Percentiles rank a stretch among this genome's conserved stretches.
phyloP scores from a whole-genome alignment of 2,113 vertebrate genomes.

The Atlantisia rogersi region DNA sequence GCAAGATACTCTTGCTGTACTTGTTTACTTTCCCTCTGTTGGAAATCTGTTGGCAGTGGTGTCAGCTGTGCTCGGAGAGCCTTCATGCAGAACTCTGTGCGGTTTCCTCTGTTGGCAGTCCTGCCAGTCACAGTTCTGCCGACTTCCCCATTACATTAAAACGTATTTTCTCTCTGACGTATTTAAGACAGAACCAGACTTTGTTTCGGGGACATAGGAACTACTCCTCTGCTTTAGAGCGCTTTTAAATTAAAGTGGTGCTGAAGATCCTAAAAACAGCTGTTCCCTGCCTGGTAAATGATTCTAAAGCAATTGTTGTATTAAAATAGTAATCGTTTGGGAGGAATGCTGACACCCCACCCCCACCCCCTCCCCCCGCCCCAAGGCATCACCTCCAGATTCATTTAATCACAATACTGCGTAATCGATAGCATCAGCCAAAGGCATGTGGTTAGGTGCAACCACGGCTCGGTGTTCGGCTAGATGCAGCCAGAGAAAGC shows the following conservation, averaged over 20 bases:
- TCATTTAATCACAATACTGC: fast-evolving
- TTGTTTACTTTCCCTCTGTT: background rate
- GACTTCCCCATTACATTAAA: background rate
- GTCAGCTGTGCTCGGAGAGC: background rate
- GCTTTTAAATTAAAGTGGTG: background rate
- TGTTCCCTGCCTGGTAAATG: fast-evolving
- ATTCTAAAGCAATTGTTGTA: too few relatives aligned
- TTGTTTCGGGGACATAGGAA: fast-evolving
- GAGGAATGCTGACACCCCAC: background rate
- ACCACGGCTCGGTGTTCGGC: background rate
- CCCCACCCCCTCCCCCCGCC: too few relatives aligned
- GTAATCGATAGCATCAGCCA: fast-evolving
- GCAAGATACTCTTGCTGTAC: background rate
- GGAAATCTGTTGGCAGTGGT: background rate
- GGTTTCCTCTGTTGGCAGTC: background rate
- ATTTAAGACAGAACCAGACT: too few relatives aligned
- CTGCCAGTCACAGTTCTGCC: background rate
- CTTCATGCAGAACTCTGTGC: background rate
- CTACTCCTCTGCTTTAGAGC: fast-evolving
- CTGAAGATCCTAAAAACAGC: background rate
- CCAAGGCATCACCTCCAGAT: background rate
- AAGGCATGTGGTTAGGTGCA: background rate
- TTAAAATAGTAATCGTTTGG: fast-evolving
- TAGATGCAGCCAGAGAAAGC: background rate
- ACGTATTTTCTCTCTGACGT: fast-evolving